These are phyloP conservation scores for Boloria selene DNA, from an alignment of 2,888 invertebrate species.

Conservation along the genomic window DNA sequence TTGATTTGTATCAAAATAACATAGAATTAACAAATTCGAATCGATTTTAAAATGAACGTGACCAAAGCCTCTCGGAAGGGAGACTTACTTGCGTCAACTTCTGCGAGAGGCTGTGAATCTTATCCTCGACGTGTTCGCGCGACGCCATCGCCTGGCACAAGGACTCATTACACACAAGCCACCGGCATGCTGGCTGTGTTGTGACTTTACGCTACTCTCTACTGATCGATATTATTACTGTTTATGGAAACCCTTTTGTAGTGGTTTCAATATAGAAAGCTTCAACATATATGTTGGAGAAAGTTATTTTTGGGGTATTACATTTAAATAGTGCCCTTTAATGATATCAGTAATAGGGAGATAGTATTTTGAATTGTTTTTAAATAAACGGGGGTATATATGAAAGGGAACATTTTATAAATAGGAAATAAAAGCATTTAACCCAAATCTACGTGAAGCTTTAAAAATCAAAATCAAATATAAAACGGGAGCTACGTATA, in stretches of 20 bases:
- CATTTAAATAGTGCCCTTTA: too few relatives aligned
- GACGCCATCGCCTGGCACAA: conserved; percentile 86
- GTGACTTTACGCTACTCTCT: conserved; percentile 57
- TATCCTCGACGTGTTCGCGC: conserved; percentile 88
- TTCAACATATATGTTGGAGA: neutral
- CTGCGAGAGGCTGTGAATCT: conserved; percentile 87
- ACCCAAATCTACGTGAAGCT: conserved; percentile 19
- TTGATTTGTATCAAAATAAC: too few relatives aligned
- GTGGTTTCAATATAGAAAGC: neutral
- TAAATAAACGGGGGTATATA: too few relatives aligned
- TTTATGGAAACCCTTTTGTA: neutral
- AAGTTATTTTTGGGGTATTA: neutral
- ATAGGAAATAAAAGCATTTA: conserved; percentile 13
- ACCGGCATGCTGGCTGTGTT: conserved; percentile 63
- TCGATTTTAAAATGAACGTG: neutral
- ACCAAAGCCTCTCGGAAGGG: conserved; percentile 40
- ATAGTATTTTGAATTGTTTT: too few relatives aligned
- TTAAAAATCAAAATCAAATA: conserved; percentile 13
- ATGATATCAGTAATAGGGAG: too few relatives aligned
- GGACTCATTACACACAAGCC: conserved; percentile 75
- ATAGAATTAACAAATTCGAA: neutral
- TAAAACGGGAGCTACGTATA: conserved; percentile 24
- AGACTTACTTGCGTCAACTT: conserved; percentile 88
- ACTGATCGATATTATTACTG: neutral
- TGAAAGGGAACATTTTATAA: too few relatives aligned